phyloP scores from a whole-genome alignment of 2,888 invertebrate species.

The Mythimna pallens region DNA sequence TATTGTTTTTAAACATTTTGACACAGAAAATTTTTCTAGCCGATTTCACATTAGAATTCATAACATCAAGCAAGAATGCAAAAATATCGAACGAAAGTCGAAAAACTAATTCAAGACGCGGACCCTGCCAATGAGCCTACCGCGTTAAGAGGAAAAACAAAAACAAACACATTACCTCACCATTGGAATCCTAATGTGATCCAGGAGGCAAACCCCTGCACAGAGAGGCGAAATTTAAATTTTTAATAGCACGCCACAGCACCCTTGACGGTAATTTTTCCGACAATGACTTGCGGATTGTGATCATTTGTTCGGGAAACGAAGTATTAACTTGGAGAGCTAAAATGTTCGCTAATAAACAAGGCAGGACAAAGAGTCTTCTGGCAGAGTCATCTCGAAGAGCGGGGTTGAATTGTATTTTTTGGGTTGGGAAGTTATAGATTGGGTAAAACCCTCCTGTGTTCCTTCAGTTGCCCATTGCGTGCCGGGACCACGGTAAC shows the following conservation, averaged over 20 bases:
- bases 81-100: slow-evolving; percentile 8
- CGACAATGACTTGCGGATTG: slow-evolving; percentile 80
- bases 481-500: too few relatives aligned
- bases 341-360: slow-evolving; percentile 71
- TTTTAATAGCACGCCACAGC: slow-evolving; percentile 53
- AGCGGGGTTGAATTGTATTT: slow-evolving; percentile 35
- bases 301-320: slow-evolving; percentile 79
- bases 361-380: slow-evolving; percentile 51
- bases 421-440: too few relatives aligned
- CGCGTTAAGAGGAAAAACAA: slow-evolving; percentile 23
- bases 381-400: slow-evolving; percentile 63
- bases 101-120: slow-evolving; percentile 27
- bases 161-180: slow-evolving; percentile 38
- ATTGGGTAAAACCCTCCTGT: too few relatives aligned
- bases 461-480: too few relatives aligned
- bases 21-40: neutral
- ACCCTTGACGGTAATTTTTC: slow-evolving; percentile 75
- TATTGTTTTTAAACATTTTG: too few relatives aligned
- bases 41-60: slow-evolving; percentile 27
- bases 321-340: slow-evolving; percentile 72
- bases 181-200: slow-evolving; percentile 44
- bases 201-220: slow-evolving; percentile 28
- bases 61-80: neutral
- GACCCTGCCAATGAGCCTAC: slow-evolving; percentile 17
- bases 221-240: slow-evolving; percentile 42